Evolutionary conservation across 1,140 invertebrate species (phyloP), one percentile per base, ranked within the genome.

Genomic region (Neodiprion virginianus): DNA sequence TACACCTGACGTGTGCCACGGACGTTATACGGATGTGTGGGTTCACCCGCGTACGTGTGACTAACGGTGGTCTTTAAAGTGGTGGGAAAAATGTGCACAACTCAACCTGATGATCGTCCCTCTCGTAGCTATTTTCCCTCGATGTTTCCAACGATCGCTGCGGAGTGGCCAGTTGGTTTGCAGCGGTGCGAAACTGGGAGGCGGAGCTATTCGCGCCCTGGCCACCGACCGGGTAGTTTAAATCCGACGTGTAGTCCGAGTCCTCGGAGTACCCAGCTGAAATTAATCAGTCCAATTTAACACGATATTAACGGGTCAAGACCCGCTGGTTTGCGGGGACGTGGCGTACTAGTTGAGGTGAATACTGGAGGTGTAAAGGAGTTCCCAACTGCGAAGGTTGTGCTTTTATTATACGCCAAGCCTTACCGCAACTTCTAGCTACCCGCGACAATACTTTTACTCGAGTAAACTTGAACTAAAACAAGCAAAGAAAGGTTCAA

Each of bases 171-270:
- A 95, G 91, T 83, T 95, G 93, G 87, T 94, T 93, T 48, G 94
- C 94, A 28, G 92, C 93, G 40, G 90, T 91, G 70, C 94, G 90
- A 85, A 95, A 96, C 87, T 96, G 95, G 28, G 95, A 96, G 8
- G 94, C 94, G 47, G 95, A 96, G 81, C 94, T 95, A 87, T 96
- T 96, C 69, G 95, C 91, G 84, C 94, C 94, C 83, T 96, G 94
- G 66, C 93, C 95, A 50, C 81, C 85, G 75, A 97, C 94, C 65
- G 97, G 97, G 89, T 96, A 98, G 90, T 97, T 98, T 81, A 98
- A 92, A 89, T 99, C 97, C 73, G 95, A 97, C 48, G 97, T 99
- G 88, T 99, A 99, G 89, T 99, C 97, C 79, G 95, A 96, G 89
- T 97, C 97, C 89, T 99, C 97, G 28, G 97, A 98, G 87, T 98